Conservation (phyloP, 92 coral and sea anemone genomes). For the Umimayanthus chanpuru region DNA sequence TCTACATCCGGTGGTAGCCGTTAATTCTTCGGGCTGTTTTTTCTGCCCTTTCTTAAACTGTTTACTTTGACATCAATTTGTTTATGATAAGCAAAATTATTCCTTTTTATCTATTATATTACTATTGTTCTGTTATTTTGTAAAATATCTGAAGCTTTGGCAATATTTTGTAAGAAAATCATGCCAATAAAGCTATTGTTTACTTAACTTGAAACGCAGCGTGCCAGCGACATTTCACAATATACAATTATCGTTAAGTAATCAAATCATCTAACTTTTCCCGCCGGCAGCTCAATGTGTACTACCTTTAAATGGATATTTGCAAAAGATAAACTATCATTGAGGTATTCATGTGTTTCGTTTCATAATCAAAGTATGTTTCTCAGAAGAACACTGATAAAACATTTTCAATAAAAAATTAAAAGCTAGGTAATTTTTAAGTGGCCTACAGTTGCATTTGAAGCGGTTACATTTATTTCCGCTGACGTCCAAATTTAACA, state of each 20-base stretch:
- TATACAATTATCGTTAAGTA: not conserved
- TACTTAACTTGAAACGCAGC: conserved; percentile 2
- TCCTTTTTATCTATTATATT: no score
- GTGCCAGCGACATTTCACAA: not conserved
- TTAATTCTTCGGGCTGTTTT: not conserved
- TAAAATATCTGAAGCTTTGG: no score
- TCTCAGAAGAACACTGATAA: not conserved
- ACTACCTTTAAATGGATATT: not conserved
- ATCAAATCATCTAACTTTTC: not conserved
- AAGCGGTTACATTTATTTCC: not conserved
- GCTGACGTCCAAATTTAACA: not conserved
- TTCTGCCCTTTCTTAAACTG: not conserved
- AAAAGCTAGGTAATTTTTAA: not conserved
- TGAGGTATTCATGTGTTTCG: not conserved
- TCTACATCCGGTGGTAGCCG: not conserved
- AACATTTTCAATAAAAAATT: no score
- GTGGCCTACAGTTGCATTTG: not conserved
- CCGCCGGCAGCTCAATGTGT: not conserved
- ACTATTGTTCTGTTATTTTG: no score
- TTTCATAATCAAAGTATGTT: no score
- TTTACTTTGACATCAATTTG: not conserved
- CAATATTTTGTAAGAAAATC: no score
- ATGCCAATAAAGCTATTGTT: no score
- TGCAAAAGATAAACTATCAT: not conserved
- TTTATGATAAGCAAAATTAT: no score